Evolutionary conservation across 1,140 invertebrate species (phyloP).

Genomic region (Drosophila repletoides): DNA sequence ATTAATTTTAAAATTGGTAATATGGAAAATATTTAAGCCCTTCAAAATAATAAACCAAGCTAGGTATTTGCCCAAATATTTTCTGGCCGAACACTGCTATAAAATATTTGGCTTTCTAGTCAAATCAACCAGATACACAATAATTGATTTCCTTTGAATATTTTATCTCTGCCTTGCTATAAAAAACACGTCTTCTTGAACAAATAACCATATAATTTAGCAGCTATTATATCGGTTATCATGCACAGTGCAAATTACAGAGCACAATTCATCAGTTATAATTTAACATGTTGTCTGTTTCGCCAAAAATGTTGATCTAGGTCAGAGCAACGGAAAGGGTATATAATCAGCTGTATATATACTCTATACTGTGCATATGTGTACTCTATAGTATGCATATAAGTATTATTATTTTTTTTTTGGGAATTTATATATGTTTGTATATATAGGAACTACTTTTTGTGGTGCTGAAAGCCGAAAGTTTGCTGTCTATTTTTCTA

Average conservation of each 20-base stretch:
- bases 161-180: no score
- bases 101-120: no score
- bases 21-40: no score
- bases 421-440: background rate
- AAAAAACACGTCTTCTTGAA: no score
- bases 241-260: background rate
- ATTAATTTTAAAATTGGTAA: no score
- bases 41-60: no score
- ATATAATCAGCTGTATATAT: background rate
- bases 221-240: no score
- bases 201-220: no score
- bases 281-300: background rate
- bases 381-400: background rate
- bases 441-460: background rate
- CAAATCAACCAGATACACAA: no score
- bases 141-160: no score
- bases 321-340: conserved; percentile 7
- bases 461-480: background rate
- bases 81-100: no score
- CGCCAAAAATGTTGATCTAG: conserved; percentile 9
- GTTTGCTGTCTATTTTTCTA: conserved; percentile 63
- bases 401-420: background rate
- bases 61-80: no score
- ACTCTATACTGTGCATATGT: background rate
- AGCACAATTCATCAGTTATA: conserved; percentile 4